Evolutionary conservation across 2,888 invertebrate genomes (phyloP), one percentile per base, ranked within the genome.

Genomic region (Monochamus alternatus): DNA sequence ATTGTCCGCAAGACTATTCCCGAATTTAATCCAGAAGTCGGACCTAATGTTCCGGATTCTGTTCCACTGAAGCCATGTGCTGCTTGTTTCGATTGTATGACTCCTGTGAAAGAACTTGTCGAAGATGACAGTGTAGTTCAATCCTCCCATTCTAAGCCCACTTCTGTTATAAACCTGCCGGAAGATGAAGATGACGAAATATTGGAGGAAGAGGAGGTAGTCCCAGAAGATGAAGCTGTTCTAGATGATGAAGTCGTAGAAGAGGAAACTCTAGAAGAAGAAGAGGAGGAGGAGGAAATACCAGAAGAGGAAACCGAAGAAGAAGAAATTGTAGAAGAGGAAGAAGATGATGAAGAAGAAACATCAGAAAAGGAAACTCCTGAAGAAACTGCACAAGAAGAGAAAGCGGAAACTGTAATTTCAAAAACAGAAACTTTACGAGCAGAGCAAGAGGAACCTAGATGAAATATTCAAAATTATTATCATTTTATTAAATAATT

Each of bases 61-160:
- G 58, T 14, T 9, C 0, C 7, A 4, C 10, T 22, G 47, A 67
- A 67, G 10, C 68, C 75, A 44, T 79, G 78, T 55, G 70, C 69
- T 22, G 68, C 72, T 14, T 79, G 79, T 71, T 79, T 79, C 69
- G 43, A 58, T 30, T 76, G 75, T 14, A 73, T 82, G 75, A 30
- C 66, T 12, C 3, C 31, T 5, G 14, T 66, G 52, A 59, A 47
- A 7, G 60, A 38, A 7, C 69, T 59, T 22, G 59, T 60, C 7
- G 14, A 47, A n/a, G 47, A 55, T 22, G 22, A 7, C 8, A n/a
- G 9, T 63, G 62, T 14, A 3, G 38, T 38, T 38, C 38, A 38
- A 7, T 7, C 38, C 7, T 38, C 38, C 7, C 3, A 14, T 14
- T 14, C 55, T 3, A 3, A 14, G 14, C 14, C 55, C 5, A 4